A percentile compares a stretch with the other conserved stretches of the same genome.
Conservation (phyloP, 2,888 invertebrate species). For the Caenorhabditis sp. region DNA sequence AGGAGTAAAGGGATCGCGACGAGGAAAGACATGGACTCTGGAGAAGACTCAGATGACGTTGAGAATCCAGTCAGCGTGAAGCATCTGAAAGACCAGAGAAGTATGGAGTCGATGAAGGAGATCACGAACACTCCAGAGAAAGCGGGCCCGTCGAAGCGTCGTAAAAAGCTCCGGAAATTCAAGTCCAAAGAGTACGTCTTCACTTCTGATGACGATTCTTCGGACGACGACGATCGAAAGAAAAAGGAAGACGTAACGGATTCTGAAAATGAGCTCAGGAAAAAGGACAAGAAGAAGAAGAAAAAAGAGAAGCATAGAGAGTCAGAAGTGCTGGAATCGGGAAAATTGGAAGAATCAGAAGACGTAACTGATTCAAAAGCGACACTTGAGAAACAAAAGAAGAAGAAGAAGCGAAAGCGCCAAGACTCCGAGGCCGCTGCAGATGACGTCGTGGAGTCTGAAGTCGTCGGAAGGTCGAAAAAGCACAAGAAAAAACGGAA, state of each 20-base stretch:
- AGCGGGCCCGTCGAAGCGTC: conserved; percentile 24
- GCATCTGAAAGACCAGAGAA: background rate
- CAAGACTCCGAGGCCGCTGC: background rate
- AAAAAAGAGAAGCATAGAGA: too few relatives aligned
- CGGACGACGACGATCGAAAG: background rate
- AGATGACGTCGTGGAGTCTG: background rate
- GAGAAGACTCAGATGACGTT: background rate
- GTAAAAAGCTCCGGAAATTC: conserved; percentile 1
- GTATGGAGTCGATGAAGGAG: background rate
- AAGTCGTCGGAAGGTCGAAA: too few relatives aligned
- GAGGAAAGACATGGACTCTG: background rate
- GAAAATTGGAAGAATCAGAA: too few relatives aligned
- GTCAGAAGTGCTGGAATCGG: too few relatives aligned
- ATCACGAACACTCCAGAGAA: conserved; percentile 16
- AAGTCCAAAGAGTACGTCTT: too few relatives aligned
- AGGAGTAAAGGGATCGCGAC: background rate
- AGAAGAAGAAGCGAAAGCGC: too few relatives aligned
- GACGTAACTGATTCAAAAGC: too few relatives aligned
- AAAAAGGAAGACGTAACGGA: conserved; percentile 1
- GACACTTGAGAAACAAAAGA: too few relatives aligned
- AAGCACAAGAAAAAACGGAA: too few relatives aligned
- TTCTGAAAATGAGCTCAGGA: too few relatives aligned
- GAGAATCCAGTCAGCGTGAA: background rate
- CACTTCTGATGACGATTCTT: background rate
- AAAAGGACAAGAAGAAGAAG: too few relatives aligned